Evolutionary conservation across 2,888 invertebrate genomes (phyloP).

Genomic region (Microctonus aethiopoides): DNA sequence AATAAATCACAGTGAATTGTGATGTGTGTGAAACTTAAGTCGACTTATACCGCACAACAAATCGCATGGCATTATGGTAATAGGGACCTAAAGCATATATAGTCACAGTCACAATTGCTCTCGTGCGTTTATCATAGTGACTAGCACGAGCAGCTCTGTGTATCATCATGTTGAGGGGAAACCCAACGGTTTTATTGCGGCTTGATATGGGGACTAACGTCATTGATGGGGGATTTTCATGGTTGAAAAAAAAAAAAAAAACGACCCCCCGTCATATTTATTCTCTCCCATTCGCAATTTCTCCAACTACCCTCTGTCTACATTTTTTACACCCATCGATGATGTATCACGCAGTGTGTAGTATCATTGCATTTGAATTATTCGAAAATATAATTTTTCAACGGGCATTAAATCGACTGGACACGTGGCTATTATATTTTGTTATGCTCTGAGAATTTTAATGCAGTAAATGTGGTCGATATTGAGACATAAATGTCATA

Average conservation of each 20-base stretch:
- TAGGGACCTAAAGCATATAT: not conserved
- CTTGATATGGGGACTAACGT: slow-evolving; percentile 35
- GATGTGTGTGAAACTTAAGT: slow-evolving; percentile 31
- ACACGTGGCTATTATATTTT: slow-evolving; percentile 51
- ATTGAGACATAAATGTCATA: not conserved
- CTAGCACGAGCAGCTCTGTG: slow-evolving; percentile 11
- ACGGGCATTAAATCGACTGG: slow-evolving; percentile 47
- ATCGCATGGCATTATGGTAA: slow-evolving; percentile 32
- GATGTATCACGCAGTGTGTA: not conserved
- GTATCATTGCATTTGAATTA: slow-evolving; percentile 16
- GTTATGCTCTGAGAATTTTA: not conserved
- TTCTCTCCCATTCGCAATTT: not conserved
- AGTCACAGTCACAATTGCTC: slow-evolving; percentile 15
- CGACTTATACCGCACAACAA: slow-evolving; percentile 28
- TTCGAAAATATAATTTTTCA: slow-evolving; percentile 56
- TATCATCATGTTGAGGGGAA: slow-evolving; percentile 15
- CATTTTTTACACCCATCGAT: slow-evolving; percentile 22
- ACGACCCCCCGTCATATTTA: not conserved
- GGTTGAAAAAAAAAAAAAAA: slow-evolving; percentile 6
- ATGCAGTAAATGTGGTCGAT: not conserved
- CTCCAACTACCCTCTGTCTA: slow-evolving; percentile 7
- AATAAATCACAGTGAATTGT: slow-evolving; percentile 13
- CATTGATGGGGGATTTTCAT: not conserved
- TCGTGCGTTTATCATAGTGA: slow-evolving; percentile 9
- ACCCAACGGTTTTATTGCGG: slow-evolving; percentile 39